A percentile compares a stretch with the other conserved stretches of the same genome.
Conservation (phyloP, 1,140 invertebrate genomes). For the Drosophila pseudoananassae region DNA sequence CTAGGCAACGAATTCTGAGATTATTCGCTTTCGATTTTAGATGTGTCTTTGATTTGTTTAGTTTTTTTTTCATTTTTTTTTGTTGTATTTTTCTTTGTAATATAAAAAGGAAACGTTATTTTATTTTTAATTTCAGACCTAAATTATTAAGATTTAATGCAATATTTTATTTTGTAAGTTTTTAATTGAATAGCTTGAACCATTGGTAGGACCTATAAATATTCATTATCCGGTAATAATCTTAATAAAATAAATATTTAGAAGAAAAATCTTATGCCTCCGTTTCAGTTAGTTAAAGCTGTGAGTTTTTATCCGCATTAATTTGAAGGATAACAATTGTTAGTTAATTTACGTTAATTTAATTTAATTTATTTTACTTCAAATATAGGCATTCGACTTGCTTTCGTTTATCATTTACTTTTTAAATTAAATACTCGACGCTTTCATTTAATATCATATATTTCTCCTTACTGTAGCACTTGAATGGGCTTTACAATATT, state of each 20-base stretch:
- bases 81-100: slow-evolving; percentile 44
- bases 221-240: slow-evolving; percentile 74
- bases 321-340: slow-evolving; percentile 78
- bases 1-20: slow-evolving; percentile 63
- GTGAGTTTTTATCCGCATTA: slow-evolving; percentile 83
- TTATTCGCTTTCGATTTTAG: slow-evolving; percentile 51
- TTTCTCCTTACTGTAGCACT: slow-evolving; percentile 33
- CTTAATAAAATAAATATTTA: slow-evolving; percentile 82
- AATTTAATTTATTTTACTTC: slow-evolving; percentile 43
- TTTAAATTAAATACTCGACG: slow-evolving; percentile 58
- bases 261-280: slow-evolving; percentile 82
- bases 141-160: slow-evolving; percentile 79
- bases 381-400: slow-evolving; percentile 71
- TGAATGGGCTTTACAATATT: slow-evolving; percentile 64
- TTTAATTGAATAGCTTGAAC: slow-evolving; percentile 81
- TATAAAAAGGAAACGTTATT: slow-evolving; percentile 75
- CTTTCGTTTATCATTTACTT: slow-evolving; percentile 43
- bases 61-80: slow-evolving; percentile 26
- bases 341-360: slow-evolving; percentile 57
- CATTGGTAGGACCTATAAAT: slow-evolving; percentile 73
- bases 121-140: slow-evolving; percentile 65
- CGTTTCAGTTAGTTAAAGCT: slow-evolving; percentile 80
- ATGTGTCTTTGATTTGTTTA: slow-evolving; percentile 52
- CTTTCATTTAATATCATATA: slow-evolving; percentile 33
- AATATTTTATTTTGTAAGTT: slow-evolving; percentile 70